A percentile compares a stretch with the other conserved stretches of the same genome.
Conservation (phyloP, 2,888 invertebrate genomes). For the Stramonita haemastoma region DNA sequence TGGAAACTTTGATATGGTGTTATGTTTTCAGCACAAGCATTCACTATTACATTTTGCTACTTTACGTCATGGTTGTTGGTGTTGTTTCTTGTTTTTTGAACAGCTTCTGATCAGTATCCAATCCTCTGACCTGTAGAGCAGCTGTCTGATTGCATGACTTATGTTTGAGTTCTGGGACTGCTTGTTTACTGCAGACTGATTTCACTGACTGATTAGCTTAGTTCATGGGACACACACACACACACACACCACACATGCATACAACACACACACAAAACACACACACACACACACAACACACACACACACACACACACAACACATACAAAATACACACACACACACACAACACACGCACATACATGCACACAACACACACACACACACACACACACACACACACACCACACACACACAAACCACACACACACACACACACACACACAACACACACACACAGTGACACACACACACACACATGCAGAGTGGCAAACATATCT, state of each 20-base stretch:
- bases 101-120: no score
- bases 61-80: no score
- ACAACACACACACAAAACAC: not conserved
- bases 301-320: conserved; percentile 9
- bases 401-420: conserved; percentile 6
- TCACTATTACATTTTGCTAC: no score
- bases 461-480: conserved; percentile 1
- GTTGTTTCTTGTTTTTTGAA: no score
- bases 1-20: no score
- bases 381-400: conserved; percentile 17
- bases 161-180: no score
- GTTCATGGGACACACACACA: not conserved
- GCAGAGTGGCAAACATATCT: not conserved
- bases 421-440: not conserved
- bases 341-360: not conserved
- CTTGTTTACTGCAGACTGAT: no score
- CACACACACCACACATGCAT: not conserved
- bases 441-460: not conserved
- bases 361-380: not conserved
- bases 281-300: not conserved
- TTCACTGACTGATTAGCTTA: no score
- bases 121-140: no score
- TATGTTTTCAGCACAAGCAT: no score
- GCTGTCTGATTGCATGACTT: no score
- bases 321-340: not conserved